These are phyloP conservation scores for Cyanoramphus novaezelandiae DNA, from an alignment of 2,113 vertebrate species.

Conservation along the genomic window DNA sequence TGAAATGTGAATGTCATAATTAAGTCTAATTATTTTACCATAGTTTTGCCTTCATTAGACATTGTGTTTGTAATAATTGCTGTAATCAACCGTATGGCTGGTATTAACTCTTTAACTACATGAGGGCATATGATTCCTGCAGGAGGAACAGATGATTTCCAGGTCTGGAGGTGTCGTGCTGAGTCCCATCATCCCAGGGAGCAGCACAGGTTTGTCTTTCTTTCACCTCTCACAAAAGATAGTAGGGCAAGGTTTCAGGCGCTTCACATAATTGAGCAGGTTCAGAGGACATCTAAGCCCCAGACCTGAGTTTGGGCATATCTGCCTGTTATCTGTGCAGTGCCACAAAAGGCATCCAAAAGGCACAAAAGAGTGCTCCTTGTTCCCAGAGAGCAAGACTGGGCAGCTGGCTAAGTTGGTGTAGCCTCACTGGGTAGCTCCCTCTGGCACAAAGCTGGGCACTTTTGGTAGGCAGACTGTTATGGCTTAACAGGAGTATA, in stretches of 20 bases:
- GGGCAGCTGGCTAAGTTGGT: not conserved
- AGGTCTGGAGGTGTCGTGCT: not conserved
- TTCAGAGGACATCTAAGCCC: not conserved
- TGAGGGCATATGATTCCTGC: not conserved
- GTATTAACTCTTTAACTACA: constrained; percentile 44
- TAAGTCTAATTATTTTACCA: constrained; percentile 64
- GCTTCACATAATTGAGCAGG: not conserved
- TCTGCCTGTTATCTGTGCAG: not conserved
- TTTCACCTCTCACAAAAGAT: not conserved
- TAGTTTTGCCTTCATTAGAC: constrained; percentile 62
- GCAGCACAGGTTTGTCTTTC: not conserved
- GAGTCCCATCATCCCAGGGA: not conserved
- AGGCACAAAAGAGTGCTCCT: not conserved
- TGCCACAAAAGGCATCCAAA: not conserved
- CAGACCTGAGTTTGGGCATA: not conserved
- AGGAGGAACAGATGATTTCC: not conserved
- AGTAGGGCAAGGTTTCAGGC: not conserved
- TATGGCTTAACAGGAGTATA: not conserved
- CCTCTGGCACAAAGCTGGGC: not conserved
- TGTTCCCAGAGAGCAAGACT: not conserved
- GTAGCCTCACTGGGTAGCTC: not conserved
- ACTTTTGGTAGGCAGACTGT: not conserved
- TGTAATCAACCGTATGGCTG: constrained; percentile 59
- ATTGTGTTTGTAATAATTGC: constrained; percentile 57
- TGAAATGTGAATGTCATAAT: constrained; percentile 57